phyloP scores from a whole-genome alignment of 2,888 invertebrate species.

The Ornithoptera alexandrae region DNA sequence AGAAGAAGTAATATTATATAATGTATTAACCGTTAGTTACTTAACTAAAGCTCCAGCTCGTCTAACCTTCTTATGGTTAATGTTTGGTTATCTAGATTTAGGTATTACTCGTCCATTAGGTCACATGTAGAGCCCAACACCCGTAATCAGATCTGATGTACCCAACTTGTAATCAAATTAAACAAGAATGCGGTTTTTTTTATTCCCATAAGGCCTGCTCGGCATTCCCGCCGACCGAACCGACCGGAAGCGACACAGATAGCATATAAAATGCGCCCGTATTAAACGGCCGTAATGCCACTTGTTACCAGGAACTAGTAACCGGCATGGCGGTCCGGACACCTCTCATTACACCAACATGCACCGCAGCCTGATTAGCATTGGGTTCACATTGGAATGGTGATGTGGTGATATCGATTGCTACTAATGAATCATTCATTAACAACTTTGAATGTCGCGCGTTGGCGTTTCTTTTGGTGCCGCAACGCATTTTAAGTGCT shows the following conservation, averaged over 20 bases:
- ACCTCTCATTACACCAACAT: not conserved
- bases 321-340: constrained; percentile 25
- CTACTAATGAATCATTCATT: constrained; percentile 18
- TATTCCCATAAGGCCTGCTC: constrained; percentile 6
- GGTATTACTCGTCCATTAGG: too few relatives aligned
- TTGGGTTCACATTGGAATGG: not conserved
- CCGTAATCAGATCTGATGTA: not conserved
- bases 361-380: not conserved
- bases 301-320: constrained; percentile 34
- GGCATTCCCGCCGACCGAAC: not conserved
- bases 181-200: constrained; percentile 7
- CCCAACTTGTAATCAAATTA: constrained; percentile 1
- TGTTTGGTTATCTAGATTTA: too few relatives aligned
- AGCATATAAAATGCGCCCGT: constrained; percentile 26
- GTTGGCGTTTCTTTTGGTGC: constrained; percentile 7
- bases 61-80: too few relatives aligned
- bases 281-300: constrained; percentile 34
- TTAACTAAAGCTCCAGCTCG: too few relatives aligned
- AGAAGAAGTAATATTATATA: too few relatives aligned
- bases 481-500: not conserved
- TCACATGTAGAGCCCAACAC: not conserved
- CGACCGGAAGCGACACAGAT: constrained; percentile 18
- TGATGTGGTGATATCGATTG: not conserved
- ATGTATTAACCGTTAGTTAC: too few relatives aligned
- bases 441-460: constrained; percentile 2